A percentile compares a stretch with the other conserved stretches of the same genome.
Conservation (phyloP, 2,113 vertebrate genomes). For the Ameiurus melas region DNA sequence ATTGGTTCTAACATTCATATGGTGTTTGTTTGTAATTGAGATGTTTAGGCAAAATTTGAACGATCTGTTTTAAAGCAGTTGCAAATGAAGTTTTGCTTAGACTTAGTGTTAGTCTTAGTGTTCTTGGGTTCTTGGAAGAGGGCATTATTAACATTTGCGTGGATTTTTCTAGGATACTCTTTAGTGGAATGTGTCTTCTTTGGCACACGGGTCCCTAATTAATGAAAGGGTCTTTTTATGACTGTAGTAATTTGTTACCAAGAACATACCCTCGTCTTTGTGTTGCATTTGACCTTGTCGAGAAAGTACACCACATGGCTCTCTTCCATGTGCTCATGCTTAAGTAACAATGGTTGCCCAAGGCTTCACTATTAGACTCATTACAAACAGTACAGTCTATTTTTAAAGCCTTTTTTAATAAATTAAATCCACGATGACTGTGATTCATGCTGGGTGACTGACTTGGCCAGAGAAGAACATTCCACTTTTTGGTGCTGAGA, state of each 20-base stretch:
- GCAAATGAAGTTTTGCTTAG: background rate
- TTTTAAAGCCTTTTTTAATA: conserved; percentile 4
- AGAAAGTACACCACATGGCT: conserved; percentile 42
- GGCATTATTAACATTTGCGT: conserved; percentile 39
- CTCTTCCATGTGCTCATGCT: conserved; percentile 43
- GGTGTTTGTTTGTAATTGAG: background rate
- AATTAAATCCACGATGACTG: conserved; percentile 7
- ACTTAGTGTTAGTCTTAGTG: background rate
- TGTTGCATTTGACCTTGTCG: conserved; percentile 47
- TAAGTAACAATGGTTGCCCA: conserved; percentile 39
- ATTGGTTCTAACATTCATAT: background rate
- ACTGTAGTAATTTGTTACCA: conserved; percentile 48
- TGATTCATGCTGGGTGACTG: background rate
- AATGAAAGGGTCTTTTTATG: conserved; percentile 47
- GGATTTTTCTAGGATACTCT: conserved; percentile 52
- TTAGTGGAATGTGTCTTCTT: conserved; percentile 48
- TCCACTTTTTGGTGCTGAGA: conserved; percentile 16
- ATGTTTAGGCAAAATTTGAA: background rate
- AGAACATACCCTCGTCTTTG: conserved; percentile 39
- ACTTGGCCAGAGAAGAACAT: conserved; percentile 20
- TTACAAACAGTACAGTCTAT: conserved; percentile 26
- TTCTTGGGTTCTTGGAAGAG: conserved; percentile 10
- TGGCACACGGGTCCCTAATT: conserved; percentile 37
- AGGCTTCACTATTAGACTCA: conserved; percentile 24
- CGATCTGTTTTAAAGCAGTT: background rate